phyloP scores from a whole-genome alignment of 2,113 vertebrate genomes.

The Nicator chloris region DNA sequence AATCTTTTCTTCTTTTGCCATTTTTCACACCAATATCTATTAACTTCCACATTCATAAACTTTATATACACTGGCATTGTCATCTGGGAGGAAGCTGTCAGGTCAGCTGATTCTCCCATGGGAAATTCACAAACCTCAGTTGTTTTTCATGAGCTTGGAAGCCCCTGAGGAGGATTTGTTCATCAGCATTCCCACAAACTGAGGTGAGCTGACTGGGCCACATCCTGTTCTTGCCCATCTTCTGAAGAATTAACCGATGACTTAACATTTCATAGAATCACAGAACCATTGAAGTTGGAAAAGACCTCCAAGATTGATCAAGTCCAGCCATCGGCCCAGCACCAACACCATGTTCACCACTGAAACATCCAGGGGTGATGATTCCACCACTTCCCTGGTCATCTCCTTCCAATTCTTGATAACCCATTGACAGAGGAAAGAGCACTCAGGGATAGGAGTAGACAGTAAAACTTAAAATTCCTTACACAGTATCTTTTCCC shows the following conservation, averaged over 20 bases:
- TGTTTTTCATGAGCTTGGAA: neutral
- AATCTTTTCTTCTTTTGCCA: neutral
- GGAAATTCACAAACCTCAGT: neutral
- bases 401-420: neutral
- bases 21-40: neutral
- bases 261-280: neutral
- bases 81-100: neutral
- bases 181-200: neutral
- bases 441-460: neutral
- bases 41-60: neutral
- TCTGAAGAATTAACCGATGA: neutral
- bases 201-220: neutral
- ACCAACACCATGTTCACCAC: neutral
- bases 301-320: neutral
- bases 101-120: neutral
- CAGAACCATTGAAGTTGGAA: neutral
- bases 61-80: neutral
- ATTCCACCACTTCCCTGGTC: neutral
- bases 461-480: neutral
- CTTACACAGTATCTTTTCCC: neutral
- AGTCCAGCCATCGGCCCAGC: neutral
- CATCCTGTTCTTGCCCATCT: neutral
- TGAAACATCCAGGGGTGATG: neutral
- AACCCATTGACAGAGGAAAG: neutral
- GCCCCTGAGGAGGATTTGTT: neutral